These are phyloP conservation scores for Petrolisthes cinctipes DNA, from an alignment of 2,888 invertebrate species.

Conservation along the genomic window DNA sequence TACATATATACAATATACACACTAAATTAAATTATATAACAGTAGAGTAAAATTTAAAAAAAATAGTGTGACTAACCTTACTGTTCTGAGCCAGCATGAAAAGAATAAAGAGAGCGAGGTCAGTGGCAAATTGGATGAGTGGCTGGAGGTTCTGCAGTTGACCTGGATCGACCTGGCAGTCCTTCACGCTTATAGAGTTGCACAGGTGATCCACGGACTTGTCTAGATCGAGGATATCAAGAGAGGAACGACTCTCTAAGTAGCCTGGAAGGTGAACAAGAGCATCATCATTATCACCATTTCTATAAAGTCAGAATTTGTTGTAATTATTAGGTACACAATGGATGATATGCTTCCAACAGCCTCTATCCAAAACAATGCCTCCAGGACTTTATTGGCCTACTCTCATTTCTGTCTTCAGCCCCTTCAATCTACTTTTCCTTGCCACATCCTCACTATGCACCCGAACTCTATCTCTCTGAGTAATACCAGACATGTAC, in stretches of 20 bases:
- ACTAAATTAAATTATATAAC: not conserved
- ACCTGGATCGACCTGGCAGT: conserved; percentile 62
- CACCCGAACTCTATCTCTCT: too few species aligned
- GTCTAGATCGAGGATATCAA: conserved; percentile 61
- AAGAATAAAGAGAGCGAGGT: conserved; percentile 61
- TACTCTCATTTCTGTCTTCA: too few species aligned
- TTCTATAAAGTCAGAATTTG: too few species aligned
- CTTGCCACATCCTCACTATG: too few species aligned
- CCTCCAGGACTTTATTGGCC: too few species aligned
- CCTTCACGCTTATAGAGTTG: conserved; percentile 53
- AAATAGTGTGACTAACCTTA: conserved; percentile 44
- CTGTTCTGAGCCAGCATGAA: conserved; percentile 60
- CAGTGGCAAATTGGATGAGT: conserved; percentile 60
- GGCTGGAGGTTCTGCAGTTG: conserved; percentile 59
- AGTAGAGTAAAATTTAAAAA: not conserved
- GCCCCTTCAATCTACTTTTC: too few species aligned
- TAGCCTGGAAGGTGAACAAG: conserved; percentile 49
- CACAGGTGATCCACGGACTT: conserved; percentile 61
- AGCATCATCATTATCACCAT: not conserved
- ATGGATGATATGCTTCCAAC: too few species aligned
- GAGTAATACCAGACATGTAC: too few species aligned
- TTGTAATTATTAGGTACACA: too few species aligned
- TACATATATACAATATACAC: not conserved
- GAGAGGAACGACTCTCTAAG: conserved; percentile 60
- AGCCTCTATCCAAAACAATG: too few species aligned